Evolutionary conservation across 2,888 invertebrate genomes (phyloP), one percentile per base, ranked within the genome.

Genomic region (Lamellibrachia satsuma): DNA sequence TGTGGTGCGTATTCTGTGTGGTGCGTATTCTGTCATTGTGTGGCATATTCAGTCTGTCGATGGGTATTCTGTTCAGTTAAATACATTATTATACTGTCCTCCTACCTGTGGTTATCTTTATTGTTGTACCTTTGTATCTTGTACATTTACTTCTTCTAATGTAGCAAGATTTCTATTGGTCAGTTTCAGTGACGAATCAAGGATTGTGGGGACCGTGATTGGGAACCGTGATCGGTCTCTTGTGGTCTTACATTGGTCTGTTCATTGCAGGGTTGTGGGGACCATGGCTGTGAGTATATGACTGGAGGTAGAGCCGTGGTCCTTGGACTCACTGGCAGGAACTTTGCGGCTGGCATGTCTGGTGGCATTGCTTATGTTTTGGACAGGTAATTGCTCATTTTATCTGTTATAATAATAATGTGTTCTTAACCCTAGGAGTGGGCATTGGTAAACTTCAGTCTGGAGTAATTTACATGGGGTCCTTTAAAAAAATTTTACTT

Each of bases 251-350:
- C 39, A 91, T 27, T 91, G 91, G 52, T 52, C 52, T 52, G 52
- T n/a, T 92, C n/a, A 22, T 93, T 93, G 27, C 93, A 97, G 97
- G 99, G 99, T 92, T 99, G 99, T 93, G 99, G 99, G 90, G 99
- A 99, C 97, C 99, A 99, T 97, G 99, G 99, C 93, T 99, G 99
- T 97, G 99, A 99, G 97, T 99, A 99, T 97, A 99, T 99, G 99
- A 99, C 99, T 92, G 99, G 99, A 22, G 99, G 99, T 93, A 97
- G 97, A 93, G 98, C 98, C 94, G 97, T 99, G 92, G 98, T 99
- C 95, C 97, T 99, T 27, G 99, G 99, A 0, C 97, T 98, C 93
- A 99, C 99, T 8, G 99, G 99, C 1, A 97, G 99, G 94, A 99
- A 99, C 97, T 99, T 99, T 97, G 99, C 99, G 9, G 99, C 99